Conservation (phyloP, 2,113 vertebrate species). For the Ceratotherium simum region DNA sequence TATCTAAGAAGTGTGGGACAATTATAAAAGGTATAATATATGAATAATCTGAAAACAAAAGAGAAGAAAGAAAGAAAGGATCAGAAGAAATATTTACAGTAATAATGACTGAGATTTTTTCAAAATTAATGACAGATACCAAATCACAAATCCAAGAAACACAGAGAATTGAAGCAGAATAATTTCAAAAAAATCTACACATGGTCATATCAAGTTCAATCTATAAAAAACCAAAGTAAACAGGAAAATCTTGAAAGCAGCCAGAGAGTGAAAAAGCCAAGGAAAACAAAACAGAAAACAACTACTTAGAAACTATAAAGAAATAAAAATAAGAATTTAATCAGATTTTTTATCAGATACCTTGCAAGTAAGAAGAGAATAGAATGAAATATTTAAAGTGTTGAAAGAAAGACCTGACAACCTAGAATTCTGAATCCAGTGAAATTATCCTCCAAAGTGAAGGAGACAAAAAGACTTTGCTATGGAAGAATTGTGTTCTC, state of each 20-base stretch:
- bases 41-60: not conserved
- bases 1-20: not conserved
- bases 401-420: not conserved
- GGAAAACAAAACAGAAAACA: not conserved
- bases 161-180: not conserved
- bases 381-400: not conserved
- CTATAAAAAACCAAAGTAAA: not conserved
- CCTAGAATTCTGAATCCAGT: not conserved
- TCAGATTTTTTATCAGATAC: not conserved
- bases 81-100: not conserved
- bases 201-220: not conserved
- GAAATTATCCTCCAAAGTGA: not conserved
- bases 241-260: not conserved
- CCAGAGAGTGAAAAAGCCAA: not conserved
- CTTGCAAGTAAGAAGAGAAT: not conserved
- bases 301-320: not conserved
- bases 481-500: not conserved
- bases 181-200: not conserved
- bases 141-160: not conserved
- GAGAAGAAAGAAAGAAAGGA: not conserved
- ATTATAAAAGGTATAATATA: not conserved
- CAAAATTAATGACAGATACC: not conserved
- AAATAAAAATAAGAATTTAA: not conserved
- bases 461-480: not conserved
- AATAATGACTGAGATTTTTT: not conserved